Evolutionary conservation across 2,888 invertebrate genomes (phyloP).

Genomic region (Lampropteryx suffumata): DNA sequence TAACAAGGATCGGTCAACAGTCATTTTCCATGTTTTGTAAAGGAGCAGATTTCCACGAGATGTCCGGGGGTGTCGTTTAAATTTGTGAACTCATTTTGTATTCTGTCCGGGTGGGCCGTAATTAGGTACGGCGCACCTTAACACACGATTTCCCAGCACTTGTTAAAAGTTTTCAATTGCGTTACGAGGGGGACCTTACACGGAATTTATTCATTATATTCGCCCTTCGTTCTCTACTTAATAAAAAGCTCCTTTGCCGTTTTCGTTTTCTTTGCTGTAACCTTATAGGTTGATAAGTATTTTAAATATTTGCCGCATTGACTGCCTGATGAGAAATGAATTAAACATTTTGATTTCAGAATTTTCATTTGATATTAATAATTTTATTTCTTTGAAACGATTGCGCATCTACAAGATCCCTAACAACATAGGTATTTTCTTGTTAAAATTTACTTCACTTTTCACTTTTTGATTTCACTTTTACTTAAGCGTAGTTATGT

Average conservation of each 20-base stretch:
- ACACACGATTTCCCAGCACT: conserved; percentile 81
- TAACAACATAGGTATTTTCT: no score
- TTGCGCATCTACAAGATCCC: no score
- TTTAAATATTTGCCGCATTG: conserved; percentile 79
- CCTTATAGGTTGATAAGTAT: conserved; percentile 67
- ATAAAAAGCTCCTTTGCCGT: conserved; percentile 76
- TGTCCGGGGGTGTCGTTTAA: conserved; percentile 54
- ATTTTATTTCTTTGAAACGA: conserved; percentile 33
- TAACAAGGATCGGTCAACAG: conserved; percentile 51
- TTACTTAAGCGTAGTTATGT: no score
- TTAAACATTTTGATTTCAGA: conserved; percentile 68
- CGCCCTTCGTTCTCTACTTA: conserved; percentile 68
- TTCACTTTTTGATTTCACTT: no score
- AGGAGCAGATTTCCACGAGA: conserved; percentile 67
- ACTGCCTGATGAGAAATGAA: conserved; percentile 72
- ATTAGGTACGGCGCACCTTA: conserved; percentile 78
- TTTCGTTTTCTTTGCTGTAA: conserved; percentile 63
- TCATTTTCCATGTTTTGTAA: conserved; percentile 48
- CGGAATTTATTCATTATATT: conserved; percentile 82
- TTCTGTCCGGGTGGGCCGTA: conserved; percentile 68
- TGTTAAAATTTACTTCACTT: no score
- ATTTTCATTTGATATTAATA: conserved; percentile 61
- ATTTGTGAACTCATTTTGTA: conserved; percentile 74
- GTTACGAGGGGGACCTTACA: conserved; percentile 73
- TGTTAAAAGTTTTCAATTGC: conserved; percentile 83